phyloP scores from a whole-genome alignment of 2,888 invertebrate genomes.

The Drosophila paranaensis region DNA sequence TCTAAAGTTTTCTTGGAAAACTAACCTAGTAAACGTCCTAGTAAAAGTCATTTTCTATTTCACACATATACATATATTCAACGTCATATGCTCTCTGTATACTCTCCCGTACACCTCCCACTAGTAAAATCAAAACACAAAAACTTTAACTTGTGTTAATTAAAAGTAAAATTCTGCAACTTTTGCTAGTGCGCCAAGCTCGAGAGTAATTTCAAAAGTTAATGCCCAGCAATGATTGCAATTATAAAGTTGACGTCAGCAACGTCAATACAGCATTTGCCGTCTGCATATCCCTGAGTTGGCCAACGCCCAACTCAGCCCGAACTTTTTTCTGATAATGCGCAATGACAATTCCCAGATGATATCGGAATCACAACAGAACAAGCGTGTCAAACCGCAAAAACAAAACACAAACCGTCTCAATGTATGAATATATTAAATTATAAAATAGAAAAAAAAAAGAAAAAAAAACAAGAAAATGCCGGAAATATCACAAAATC shows the following conservation, averaged over 20 bases:
- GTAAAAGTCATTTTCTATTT: no score
- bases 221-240: not conserved
- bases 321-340: constrained; percentile 4
- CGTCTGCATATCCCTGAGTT: not conserved
- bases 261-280: not conserved
- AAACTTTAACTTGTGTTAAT: not conserved
- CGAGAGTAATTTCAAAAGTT: constrained; percentile 3
- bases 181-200: constrained; percentile 2
- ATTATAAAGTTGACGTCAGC: constrained; percentile 15
- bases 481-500: constrained; percentile 49
- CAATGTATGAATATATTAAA: constrained; percentile 78
- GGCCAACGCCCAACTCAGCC: not conserved
- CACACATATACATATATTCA: no score
- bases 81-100: no score
- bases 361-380: constrained; percentile 66
- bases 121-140: not conserved
- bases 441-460: constrained; percentile 31
- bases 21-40: no score
- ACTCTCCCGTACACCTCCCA: no score
- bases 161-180: constrained; percentile 11
- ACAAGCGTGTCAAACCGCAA: constrained; percentile 79
- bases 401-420: constrained; percentile 10
- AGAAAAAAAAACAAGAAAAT: constrained; percentile 11
- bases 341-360: constrained; percentile 46
- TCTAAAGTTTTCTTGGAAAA: no score